Conservation (phyloP, 2,888 invertebrate species). For the Eupelmus urozonus region DNA sequence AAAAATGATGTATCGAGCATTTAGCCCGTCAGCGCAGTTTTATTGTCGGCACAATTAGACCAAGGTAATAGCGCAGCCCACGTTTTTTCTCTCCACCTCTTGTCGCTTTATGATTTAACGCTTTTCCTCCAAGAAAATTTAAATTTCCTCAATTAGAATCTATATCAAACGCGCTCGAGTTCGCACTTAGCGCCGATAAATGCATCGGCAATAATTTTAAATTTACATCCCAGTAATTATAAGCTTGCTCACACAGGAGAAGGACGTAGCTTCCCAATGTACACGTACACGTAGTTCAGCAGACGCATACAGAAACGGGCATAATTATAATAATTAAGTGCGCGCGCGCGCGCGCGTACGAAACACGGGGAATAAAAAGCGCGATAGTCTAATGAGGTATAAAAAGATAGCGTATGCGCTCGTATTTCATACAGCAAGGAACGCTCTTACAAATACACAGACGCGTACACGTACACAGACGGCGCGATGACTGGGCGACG, state of each 20-base stretch:
- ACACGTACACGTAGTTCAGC: neutral
- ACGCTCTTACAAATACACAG: constrained; percentile 34
- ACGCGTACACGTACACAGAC: constrained; percentile 34
- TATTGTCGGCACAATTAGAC: constrained; percentile 42
- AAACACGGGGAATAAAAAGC: constrained; percentile 35
- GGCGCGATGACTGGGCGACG: neutral
- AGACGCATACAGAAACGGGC: neutral
- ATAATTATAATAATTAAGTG: constrained; percentile 48
- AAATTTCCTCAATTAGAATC: constrained; percentile 14
- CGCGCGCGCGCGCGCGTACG: constrained; percentile 11
- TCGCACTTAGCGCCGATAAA: neutral
- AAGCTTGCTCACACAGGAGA: constrained; percentile 4
- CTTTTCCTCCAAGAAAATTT: constrained; percentile 28
- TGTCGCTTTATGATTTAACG: constrained; percentile 32
- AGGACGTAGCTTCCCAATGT: constrained; percentile 21
- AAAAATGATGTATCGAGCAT: constrained; percentile 43
- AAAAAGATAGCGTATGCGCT: constrained; percentile 34
- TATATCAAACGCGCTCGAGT: neutral
- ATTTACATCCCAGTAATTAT: too few relatives aligned
- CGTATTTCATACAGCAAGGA: constrained; percentile 47
- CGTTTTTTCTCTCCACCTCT: neutral
- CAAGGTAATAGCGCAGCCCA: constrained; percentile 42
- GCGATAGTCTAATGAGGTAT: constrained; percentile 56
- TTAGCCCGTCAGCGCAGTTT: constrained; percentile 5
- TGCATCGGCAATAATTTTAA: constrained; percentile 6